A percentile compares a stretch with the other conserved stretches of the same genome.
Evolutionary conservation across 1,140 invertebrate genomes (phyloP).

Genomic region (Drosophila erecta): DNA sequence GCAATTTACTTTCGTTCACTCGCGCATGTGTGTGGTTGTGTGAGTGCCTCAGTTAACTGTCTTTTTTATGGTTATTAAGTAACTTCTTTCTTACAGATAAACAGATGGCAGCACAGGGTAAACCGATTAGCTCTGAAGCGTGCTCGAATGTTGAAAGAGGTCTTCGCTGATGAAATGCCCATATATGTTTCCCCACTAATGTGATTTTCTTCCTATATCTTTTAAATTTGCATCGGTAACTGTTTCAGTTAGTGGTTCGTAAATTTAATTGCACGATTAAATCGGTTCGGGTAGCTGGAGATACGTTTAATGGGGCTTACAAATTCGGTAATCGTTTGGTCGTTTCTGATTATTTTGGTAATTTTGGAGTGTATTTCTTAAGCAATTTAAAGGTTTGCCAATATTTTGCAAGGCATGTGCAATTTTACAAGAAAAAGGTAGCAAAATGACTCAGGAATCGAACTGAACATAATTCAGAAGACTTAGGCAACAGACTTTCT

Average conservation of each 20-base stretch:
- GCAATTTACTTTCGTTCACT: constrained; percentile 71
- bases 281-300: constrained; percentile 8
- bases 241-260: constrained; percentile 44
- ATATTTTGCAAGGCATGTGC: too few relatives aligned
- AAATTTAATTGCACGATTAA: constrained; percentile 24
- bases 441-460: too few relatives aligned
- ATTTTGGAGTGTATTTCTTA: neutral
- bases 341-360: neutral
- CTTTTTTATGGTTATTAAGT: constrained; percentile 73
- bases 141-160: constrained; percentile 48
- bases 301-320: constrained; percentile 1
- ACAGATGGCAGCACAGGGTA: constrained; percentile 34
- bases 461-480: neutral
- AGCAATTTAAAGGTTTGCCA: neutral
- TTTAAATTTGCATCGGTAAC: constrained; percentile 43
- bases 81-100: constrained; percentile 48
- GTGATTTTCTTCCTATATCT: constrained; percentile 36
- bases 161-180: constrained; percentile 31
- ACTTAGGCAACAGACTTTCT: too few relatives aligned
- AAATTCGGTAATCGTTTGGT: constrained; percentile 5
- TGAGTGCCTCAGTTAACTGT: constrained; percentile 57
- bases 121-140: constrained; percentile 37
- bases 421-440: too few relatives aligned
- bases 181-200: constrained; percentile 23
- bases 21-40: constrained; percentile 39